A percentile compares a stretch with the other conserved stretches of the same genome.
Evolutionary conservation across 2,797 vertebrate genomes (phyloP).

Genomic region (Mormyrops attenuatus): DNA sequence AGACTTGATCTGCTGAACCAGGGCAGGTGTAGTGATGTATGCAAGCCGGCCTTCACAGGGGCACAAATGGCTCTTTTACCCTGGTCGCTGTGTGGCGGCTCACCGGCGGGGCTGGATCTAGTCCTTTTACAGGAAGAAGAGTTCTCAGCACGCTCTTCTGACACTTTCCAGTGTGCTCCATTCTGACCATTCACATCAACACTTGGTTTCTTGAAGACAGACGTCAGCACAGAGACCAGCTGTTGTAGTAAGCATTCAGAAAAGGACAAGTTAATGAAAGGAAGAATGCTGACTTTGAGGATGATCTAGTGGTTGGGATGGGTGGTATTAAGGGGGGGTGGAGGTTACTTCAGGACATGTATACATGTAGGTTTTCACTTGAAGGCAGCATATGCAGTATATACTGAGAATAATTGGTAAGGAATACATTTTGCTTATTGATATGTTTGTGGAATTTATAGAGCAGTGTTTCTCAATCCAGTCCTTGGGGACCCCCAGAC

Average conservation of each 20-base stretch:
- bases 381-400: background rate
- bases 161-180: conserved; percentile 42
- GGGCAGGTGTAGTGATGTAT: background rate
- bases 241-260: background rate
- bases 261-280: background rate
- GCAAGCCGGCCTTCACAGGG: background rate
- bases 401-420: background rate
- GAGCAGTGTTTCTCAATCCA: background rate
- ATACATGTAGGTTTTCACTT: background rate
- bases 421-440: background rate
- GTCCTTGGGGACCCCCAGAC: background rate
- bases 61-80: background rate
- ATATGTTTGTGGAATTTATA: background rate
- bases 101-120: conserved; percentile 76
- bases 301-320: background rate
- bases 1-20: background rate
- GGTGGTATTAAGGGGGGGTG: background rate
- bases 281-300: background rate
- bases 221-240: conserved; percentile 17
- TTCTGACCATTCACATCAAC: conserved; percentile 49
- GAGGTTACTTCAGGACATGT: background rate
- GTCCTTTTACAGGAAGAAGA: conserved; percentile 60
- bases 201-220: conserved; percentile 46
- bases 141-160: conserved; percentile 45
- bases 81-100: conserved; percentile 35